Evolutionary conservation across 2,797 vertebrate genomes (phyloP), one percentile per base, ranked within the genome.

Genomic region (Onychomys leucogaster): DNA sequence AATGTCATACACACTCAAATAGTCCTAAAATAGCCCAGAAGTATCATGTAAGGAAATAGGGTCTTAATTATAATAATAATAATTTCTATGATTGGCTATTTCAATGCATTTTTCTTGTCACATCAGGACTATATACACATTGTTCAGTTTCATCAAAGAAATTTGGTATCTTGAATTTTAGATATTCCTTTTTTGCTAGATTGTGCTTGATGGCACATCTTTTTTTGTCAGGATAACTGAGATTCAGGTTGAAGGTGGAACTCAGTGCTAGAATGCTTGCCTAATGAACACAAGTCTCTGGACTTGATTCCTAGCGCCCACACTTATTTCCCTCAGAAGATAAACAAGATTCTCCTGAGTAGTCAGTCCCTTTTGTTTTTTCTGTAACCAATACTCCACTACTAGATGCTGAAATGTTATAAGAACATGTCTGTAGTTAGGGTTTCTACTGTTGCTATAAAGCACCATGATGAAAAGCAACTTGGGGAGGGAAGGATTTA

Each of bases 91-190:
- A 93, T 84, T 96, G 55, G 17, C 77, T 96, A 1, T 59, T 95
- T 87, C 75, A 76, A n/a, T 92, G 0, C 41, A 59, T 91, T 76
- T 84, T 95, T 91, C 21, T 21, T 90, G 57, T 91, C 88, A 77
- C 16, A 59, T 88, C 65, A 90, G 41, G 63, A 83, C 29, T 67
- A 27, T 82, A 16, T 46, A 89, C 16, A 61, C 78, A 13, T 55
- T 75, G 34, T 85, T 97, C 75, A 93, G 85, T 89, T 71, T 97
- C 57, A 91, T 78, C 57, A 90, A 55, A 94, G 82, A 95, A 93
- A 73, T 89, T 55, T n/a, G 82, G 4, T 80, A 19, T 88, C 43
- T 91, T 87, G 27, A 21, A 17, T 91, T n/a, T 6, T 57, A 69
- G 29, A 57, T 88, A 89, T 6, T 95, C n/a, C 27, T 85, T 75